Evolutionary conservation across 1,140 invertebrate genomes (phyloP).

Genomic region (Euwallacea similis): DNA sequence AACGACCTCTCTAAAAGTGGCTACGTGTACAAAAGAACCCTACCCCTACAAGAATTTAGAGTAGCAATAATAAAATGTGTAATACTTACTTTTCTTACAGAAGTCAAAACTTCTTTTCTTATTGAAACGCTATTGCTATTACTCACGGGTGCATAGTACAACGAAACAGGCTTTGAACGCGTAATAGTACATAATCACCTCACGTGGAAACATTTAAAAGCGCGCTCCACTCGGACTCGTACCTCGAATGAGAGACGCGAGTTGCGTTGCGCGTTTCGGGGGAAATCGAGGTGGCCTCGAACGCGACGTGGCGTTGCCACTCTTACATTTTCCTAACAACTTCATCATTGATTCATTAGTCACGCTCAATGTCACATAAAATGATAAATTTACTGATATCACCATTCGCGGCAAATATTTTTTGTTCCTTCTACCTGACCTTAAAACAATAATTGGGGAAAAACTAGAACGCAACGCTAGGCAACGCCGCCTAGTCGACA

Average conservation of each 20-base stretch:
- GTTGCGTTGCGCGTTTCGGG: conserved; percentile 8
- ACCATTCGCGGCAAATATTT: neutral
- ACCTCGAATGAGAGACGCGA: neutral
- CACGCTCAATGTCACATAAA: conserved; percentile 5
- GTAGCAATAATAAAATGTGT: too few relatives aligned
- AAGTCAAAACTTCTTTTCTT: too few relatives aligned
- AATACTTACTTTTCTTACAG: too few relatives aligned
- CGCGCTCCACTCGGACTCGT: neutral
- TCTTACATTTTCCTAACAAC: conserved; percentile 1
- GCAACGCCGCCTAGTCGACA: conserved; percentile 8
- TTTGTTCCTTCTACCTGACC: neutral
- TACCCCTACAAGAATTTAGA: too few relatives aligned
- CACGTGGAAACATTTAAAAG: conserved; percentile 1
- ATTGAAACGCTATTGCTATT: too few relatives aligned
- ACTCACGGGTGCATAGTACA: too few relatives aligned
- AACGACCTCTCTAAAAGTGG: conserved; percentile 37
- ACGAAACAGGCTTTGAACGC: neutral
- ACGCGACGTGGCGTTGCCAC: conserved; percentile 16
- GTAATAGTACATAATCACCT: neutral
- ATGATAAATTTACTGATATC: neutral
- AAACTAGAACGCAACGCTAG: neutral
- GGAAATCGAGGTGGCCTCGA: conserved; percentile 32
- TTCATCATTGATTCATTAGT: neutral
- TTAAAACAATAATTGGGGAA: too few relatives aligned
- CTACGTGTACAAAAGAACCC: too few relatives aligned